A percentile compares a stretch with the other conserved stretches of the same genome.
phyloP scores from a whole-genome alignment of 2,888 invertebrate genomes.

The Deladenus siricidicola region DNA sequence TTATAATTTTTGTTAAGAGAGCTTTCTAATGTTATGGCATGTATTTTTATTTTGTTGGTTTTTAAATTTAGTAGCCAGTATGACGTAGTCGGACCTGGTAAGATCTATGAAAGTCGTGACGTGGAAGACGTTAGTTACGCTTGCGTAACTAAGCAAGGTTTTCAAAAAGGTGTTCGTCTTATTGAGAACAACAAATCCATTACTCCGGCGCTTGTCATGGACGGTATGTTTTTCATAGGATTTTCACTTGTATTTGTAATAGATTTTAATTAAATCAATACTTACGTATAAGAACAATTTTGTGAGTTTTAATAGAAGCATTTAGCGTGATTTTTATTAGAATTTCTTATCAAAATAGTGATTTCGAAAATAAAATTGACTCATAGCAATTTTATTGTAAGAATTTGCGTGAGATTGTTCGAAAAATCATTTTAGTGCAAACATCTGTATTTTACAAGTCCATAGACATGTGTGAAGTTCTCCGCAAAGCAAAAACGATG shows the following conservation, averaged over 20 bases:
- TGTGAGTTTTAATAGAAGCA: slow-evolving; percentile 2
- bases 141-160: neutral
- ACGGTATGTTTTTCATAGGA: slow-evolving; percentile 7
- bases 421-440: too few relatives aligned
- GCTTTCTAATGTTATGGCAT: neutral
- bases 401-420: too few relatives aligned
- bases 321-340: too few relatives aligned
- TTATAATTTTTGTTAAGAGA: neutral
- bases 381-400: too few relatives aligned
- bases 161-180: slow-evolving; percentile 25
- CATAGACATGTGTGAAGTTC: too few relatives aligned
- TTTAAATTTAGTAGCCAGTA: too few relatives aligned
- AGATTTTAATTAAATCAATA: slow-evolving; percentile 10
- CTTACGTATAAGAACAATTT: slow-evolving; percentile 10
- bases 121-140: slow-evolving; percentile 2
- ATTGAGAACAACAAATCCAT: slow-evolving; percentile 15
- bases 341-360: too few relatives aligned
- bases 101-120: slow-evolving; percentile 14
- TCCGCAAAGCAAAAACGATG: too few relatives aligned
- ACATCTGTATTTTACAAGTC: too few relatives aligned
- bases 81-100: too few relatives aligned
- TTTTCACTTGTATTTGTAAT: neutral
- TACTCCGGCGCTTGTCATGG: slow-evolving; percentile 17
- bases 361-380: too few relatives aligned
- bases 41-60: too few relatives aligned